Evolutionary conservation across 2,888 invertebrate genomes (phyloP), one percentile per base, ranked within the genome.

Genomic region (Mimumesa dahlbomi): DNA sequence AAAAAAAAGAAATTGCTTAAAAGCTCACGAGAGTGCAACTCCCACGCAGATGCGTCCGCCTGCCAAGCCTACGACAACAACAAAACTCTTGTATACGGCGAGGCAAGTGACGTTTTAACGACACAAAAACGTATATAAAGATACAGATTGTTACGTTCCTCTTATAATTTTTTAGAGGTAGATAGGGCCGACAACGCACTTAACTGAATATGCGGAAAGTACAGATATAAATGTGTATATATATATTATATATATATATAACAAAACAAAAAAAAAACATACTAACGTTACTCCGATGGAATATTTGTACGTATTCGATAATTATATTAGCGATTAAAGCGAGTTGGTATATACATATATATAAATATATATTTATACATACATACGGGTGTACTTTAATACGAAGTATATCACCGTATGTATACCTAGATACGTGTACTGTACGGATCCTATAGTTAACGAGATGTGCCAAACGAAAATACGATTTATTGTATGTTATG

Each of bases 401-500:
- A 50, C 67, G 63, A 63, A 65, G 77, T 64, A 66, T 59, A 48
- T 59, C 50, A 40, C 14, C 56, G 56, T 68, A 59, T 58, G 66
- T 59, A 53, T 59, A 66, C 62, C 63, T 66, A 66, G 49, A 43
- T 22, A 65, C 48, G 54, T 73, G 49, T 72, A 71, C 57, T 53
- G 58, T 74, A 66, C 40, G 64, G 22, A 76, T 79, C 57, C 64
- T 71, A 73, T 73, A 75, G 72, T 73, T 71, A 74, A 76, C 66
- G 77, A 84, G 76, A 84, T 84, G 85, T 86, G 86, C 86, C 86
- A 85, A 83, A 83, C 31, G 72, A 79, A 81, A 69, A 79, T 77
- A 82, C 75, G 73, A 79, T 79, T 79, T 82, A 82, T 79, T 79
- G 74, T 83, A 77, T 63, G 79, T 82, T 77, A 80, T 40, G 71